These are phyloP conservation scores for Sinohyriopsis cumingii DNA, from an alignment of 2,888 invertebrate genomes.

Conservation along the genomic window DNA sequence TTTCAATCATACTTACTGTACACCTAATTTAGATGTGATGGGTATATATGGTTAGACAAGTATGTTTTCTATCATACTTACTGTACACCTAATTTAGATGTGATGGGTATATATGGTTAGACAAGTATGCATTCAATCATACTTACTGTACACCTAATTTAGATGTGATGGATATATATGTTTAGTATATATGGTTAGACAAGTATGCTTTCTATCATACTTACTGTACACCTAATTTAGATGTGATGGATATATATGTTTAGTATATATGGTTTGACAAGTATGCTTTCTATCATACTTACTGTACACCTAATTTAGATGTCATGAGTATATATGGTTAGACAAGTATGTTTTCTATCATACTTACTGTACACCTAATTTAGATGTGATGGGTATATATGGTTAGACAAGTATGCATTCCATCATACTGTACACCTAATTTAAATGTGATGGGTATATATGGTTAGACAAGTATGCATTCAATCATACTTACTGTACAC, in stretches of 20 bases:
- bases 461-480: no score
- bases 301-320: no score
- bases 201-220: constrained; percentile 39
- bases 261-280: no score
- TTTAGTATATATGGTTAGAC: no score
- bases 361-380: constrained; percentile 34
- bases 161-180: no score
- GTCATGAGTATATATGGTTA: no score
- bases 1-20: constrained; percentile 20
- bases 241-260: no score
- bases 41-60: background rate
- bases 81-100: constrained; percentile 29
- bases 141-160: constrained; percentile 35
- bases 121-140: background rate
- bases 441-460: no score
- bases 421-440: constrained; percentile 23
- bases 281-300: no score
- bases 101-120: no score
- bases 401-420: background rate
- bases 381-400: constrained; percentile 13
- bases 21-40: constrained; percentile 27
- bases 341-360: background rate
- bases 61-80: constrained; percentile 8
- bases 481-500: constrained; percentile 23
- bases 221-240: no score